Base-by-base conservation (phyloP, 2,113 vertebrate genomes). In the Tupaia chinensis region DNA sequence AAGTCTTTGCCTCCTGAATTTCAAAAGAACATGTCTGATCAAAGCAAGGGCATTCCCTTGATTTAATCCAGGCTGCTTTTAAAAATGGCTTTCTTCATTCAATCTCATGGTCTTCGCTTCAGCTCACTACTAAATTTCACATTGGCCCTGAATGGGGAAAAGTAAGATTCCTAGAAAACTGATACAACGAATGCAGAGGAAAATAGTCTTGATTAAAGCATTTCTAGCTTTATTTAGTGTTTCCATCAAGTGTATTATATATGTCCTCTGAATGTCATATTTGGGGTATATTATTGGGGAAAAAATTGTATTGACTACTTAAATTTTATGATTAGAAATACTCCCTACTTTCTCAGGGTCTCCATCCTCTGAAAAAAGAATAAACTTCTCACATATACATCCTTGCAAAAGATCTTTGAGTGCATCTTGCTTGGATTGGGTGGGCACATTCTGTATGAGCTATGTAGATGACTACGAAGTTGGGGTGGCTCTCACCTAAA, bases 21-120 rank as follows among this genome's bases (percentile, higher is more conserved):
- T 97, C 86, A 91, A 86, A 96, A 95, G 87, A 77, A 15, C 53
- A 7, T 88, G 73, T 86, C 87, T 96, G 85, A 92, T 94, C 92
- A 95, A 97, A 97, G 94, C 95, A 92, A 91, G 91, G 81, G 86
- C 91, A 54, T 93, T 91, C 86, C 74, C 86, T 96, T 94, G 82
- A 96, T 95, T 97, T 84, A 92, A 73, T 56, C 27, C 91, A 96
- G 91, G 11, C 78, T 22, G 25, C 93, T 95, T 95, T 96, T 94
- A 61, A 95, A 95, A 97, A 78, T 72, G 92, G 87, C 92, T 77
- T 92, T 88, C 66, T 81, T 69, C 32, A 81, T 86, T 94, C 76
- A 9, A 0, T 73, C 78, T 93, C 34, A 12, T 15, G 86, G 60
- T 23, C 78, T 22, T 12, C 7, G 3, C 66, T 70, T 85, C 29